These are phyloP conservation scores for Coelopa pilipes DNA, from an alignment of 2,888 invertebrate genomes.

Conservation along the genomic window DNA sequence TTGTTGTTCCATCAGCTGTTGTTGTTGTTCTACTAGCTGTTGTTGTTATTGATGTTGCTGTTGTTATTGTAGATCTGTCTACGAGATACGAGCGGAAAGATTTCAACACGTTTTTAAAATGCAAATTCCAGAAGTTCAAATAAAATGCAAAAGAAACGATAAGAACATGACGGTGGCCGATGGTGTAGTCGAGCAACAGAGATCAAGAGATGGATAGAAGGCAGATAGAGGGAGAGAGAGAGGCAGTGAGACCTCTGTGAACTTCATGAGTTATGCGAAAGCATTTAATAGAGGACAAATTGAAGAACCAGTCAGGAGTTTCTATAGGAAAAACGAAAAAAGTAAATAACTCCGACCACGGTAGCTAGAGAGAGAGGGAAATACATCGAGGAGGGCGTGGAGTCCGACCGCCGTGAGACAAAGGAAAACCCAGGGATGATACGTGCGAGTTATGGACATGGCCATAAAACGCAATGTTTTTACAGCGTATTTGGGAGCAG, in stretches of 20 bases:
- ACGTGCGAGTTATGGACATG: constrained; percentile 19
- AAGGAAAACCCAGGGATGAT: neutral
- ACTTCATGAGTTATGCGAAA: constrained; percentile 19
- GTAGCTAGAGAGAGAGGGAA: neutral
- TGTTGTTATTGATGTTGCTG: neutral
- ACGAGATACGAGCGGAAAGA: constrained; percentile 10
- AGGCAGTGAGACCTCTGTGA: neutral
- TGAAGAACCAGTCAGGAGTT: neutral
- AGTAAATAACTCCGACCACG: neutral
- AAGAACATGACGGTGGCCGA: no score
- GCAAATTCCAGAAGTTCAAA: constrained; percentile 12
- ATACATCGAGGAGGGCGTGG: no score
- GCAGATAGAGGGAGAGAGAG: neutral
- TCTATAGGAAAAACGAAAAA: neutral
- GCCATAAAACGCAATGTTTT: constrained; percentile 16
- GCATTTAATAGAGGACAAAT: constrained; percentile 2
- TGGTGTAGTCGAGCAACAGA: no score
- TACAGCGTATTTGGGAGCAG: neutral
- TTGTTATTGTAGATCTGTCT: constrained; percentile 24
- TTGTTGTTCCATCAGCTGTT: neutral
- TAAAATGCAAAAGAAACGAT: neutral
- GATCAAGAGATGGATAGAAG: neutral
- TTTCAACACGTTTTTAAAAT: constrained; percentile 27
- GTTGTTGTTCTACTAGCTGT: no score
- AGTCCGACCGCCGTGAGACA: no score